A percentile compares a stretch with the other conserved stretches of the same genome.
Evolutionary conservation across 2,888 invertebrate species (phyloP).

Genomic region (Drosophila anomelani): DNA sequence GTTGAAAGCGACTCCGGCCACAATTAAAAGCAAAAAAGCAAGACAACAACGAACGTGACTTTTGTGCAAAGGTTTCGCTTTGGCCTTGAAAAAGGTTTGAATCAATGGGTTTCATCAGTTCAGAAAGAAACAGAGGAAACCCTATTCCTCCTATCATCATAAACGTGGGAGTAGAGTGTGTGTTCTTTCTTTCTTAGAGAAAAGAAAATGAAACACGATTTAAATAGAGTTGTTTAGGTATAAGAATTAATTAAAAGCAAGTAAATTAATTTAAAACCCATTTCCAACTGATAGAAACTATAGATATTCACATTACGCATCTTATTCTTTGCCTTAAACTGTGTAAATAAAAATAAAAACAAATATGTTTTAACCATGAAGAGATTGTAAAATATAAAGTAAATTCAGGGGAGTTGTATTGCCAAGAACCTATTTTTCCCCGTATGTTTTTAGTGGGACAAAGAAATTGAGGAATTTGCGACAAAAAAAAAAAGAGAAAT

Average conservation of each 20-base stretch:
- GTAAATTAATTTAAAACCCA: neutral
- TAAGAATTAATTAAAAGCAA: neutral
- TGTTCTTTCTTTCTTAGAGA: neutral
- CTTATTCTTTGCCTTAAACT: no score
- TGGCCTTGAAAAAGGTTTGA: conserved; percentile 18
- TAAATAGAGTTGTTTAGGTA: neutral
- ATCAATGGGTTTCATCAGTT: conserved; percentile 19
- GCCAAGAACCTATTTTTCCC: neutral
- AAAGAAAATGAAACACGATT: neutral
- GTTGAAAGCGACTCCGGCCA: conserved; percentile 9
- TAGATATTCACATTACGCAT: no score
- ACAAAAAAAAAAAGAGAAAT: conserved; percentile 5
- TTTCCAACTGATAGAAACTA: neutral
- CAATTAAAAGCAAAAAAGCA: conserved; percentile 8
- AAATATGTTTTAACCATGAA: neutral
- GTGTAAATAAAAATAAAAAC: neutral
- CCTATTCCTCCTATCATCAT: neutral
- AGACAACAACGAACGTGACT: conserved; percentile 25
- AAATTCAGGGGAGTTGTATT: neutral
- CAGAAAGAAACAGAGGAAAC: neutral
- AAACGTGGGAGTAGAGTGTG: neutral
- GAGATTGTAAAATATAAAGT: neutral
- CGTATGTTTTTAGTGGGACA: conserved; percentile 1
- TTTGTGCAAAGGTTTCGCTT: conserved; percentile 20
- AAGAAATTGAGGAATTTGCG: conserved; percentile 9